phyloP scores from a whole-genome alignment of 2,797 vertebrate species.

The Apogon hyalosoma region DNA sequence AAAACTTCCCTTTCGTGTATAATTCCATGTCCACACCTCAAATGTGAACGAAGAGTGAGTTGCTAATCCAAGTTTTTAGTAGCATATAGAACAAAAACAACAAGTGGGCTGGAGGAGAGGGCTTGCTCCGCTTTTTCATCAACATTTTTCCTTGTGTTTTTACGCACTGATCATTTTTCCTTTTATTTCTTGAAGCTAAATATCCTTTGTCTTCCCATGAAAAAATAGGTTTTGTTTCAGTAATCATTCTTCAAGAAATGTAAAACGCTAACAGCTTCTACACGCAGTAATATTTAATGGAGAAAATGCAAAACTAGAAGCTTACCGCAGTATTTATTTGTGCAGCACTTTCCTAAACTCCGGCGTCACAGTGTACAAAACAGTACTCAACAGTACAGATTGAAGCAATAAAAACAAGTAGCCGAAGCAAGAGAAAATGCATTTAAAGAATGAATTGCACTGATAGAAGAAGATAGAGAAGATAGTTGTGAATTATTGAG shows the following conservation, averaged over 20 bases:
- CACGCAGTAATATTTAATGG: conserved; percentile 2
- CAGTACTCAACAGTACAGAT: conserved; percentile 39
- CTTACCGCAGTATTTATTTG: conserved; percentile 13
- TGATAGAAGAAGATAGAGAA: conserved; percentile 43
- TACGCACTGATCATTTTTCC: no score
- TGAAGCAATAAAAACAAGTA: conserved; percentile 47
- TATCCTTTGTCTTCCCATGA: background rate
- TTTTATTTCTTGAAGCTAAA: no score
- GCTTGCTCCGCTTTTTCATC: no score
- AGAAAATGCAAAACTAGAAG: conserved; percentile 6
- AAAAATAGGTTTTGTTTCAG: background rate
- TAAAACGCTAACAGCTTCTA: background rate
- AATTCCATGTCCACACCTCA: no score
- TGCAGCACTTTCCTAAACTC: conserved; percentile 35
- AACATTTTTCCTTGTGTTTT: no score
- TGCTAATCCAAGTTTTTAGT: no score
- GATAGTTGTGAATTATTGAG: conserved; percentile 50
- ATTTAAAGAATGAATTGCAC: conserved; percentile 44
- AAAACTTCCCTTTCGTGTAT: no score
- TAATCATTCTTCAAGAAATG: background rate
- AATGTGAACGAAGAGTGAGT: no score
- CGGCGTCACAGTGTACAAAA: conserved; percentile 15
- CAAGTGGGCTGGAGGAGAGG: no score
- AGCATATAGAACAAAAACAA: no score
- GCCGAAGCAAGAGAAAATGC: conserved; percentile 28